Evolutionary conservation across 2,113 vertebrate genomes (phyloP).

Genomic region (Empidonax traillii): DNA sequence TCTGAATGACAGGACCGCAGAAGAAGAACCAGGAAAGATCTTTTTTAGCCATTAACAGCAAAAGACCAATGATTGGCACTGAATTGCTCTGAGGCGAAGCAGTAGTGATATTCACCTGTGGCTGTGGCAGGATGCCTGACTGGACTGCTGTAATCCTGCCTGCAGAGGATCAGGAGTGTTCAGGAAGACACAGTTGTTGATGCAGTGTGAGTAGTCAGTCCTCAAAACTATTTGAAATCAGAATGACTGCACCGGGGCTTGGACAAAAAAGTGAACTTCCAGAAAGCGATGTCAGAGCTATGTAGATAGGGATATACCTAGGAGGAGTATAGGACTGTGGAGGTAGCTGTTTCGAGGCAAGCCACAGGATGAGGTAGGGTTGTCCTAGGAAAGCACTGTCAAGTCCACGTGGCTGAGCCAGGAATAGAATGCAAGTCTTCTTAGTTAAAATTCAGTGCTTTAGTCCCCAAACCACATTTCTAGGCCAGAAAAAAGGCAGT

Average conservation of each 20-base stretch:
- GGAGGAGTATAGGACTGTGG: background rate
- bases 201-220: background rate
- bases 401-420: background rate
- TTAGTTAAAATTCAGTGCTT: background rate
- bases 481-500: background rate
- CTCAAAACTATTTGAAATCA: background rate
- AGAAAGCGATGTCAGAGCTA: background rate
- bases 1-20: background rate
- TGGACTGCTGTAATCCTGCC: background rate
- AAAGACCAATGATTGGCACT: background rate
- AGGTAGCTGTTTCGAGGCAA: background rate
- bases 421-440: background rate
- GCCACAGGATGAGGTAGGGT: background rate
- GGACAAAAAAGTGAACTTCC: background rate
- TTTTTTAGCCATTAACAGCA: background rate
- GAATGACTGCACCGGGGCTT: background rate
- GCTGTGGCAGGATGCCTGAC: background rate
- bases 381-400: background rate
- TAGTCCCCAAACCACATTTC: background rate
- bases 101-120: fast-evolving
- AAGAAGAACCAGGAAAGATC: background rate
- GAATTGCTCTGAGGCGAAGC: background rate
- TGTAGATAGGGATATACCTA: background rate
- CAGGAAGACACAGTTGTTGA: background rate
- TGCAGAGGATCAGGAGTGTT: background rate